These are phyloP conservation scores for Heteromormyrus szaboi DNA, from an alignment of 2,797 vertebrate genomes.

Conservation along the genomic window DNA sequence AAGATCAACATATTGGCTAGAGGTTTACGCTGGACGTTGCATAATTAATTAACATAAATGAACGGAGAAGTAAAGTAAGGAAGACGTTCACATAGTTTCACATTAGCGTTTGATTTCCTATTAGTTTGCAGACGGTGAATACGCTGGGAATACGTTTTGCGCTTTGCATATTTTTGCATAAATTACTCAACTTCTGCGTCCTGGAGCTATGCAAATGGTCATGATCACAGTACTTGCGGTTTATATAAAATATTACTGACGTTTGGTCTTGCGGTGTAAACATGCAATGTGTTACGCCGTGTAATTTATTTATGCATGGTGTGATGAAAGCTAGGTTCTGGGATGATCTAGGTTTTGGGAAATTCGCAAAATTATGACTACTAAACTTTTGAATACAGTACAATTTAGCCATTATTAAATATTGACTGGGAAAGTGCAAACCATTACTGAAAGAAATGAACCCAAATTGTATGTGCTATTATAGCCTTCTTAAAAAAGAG, in stretches of 20 bases:
- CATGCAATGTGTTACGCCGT: background rate
- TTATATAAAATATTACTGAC: background rate
- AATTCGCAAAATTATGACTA: background rate
- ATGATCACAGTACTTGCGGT: background rate
- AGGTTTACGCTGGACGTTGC: background rate
- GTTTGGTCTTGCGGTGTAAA: background rate
- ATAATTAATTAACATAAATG: background rate
- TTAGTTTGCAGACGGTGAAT: background rate
- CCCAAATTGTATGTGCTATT: background rate
- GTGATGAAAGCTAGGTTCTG: background rate
- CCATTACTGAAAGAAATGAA: background rate
- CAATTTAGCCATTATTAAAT: background rate
- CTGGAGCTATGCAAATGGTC: background rate
- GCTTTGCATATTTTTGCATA: background rate
- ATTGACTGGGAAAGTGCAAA: background rate
- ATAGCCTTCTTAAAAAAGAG: background rate
- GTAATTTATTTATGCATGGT: background rate
- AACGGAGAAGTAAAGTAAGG: background rate
- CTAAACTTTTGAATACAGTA: background rate
- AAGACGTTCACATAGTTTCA: background rate
- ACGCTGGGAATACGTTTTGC: background rate
- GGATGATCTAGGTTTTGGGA: background rate
- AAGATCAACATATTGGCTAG: background rate
- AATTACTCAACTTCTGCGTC: background rate
- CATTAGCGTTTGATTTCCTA: background rate